Percentiles rank a stretch among this genome's conserved stretches.
These are phyloP conservation scores for Melanotaenia trifasciata DNA, from an alignment of 2,797 vertebrate genomes.

Conservation along the genomic window DNA sequence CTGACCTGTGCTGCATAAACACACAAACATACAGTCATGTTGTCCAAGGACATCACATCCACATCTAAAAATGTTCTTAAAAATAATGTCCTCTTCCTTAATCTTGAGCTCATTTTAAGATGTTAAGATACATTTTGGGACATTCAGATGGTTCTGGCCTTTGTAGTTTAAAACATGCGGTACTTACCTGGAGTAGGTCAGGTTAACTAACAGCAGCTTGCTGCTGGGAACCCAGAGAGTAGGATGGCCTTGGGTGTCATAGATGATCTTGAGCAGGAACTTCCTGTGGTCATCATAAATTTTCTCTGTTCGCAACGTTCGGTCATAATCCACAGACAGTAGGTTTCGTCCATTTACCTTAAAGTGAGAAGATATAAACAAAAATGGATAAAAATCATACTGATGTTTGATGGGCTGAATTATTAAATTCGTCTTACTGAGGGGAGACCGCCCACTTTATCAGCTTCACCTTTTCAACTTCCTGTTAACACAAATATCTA, in stretches of 20 bases:
- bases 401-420: too few species aligned
- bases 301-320: constrained; percentile 93
- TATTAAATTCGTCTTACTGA: neutral
- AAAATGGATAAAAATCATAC: neutral
- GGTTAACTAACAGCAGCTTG: constrained; percentile 95
- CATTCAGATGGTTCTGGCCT: too few species aligned
- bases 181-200: constrained; percentile 90
- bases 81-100: too few species aligned
- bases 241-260: constrained; percentile 93
- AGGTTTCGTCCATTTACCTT: constrained; percentile 98
- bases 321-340: constrained; percentile 97
- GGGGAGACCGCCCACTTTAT: too few species aligned
- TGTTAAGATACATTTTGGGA: neutral
- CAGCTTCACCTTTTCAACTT: too few species aligned
- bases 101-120: neutral
- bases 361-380: constrained; percentile 21
- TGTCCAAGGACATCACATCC: neutral
- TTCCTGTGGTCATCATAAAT: constrained; percentile 99
- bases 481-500: too few species aligned
- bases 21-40: constrained; percentile 9
- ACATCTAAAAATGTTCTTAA: neutral
- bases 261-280: constrained; percentile 95
- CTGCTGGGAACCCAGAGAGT: constrained; percentile 96
- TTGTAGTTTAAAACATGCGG: neutral
- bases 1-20: constrained; percentile 85